Conservation (phyloP, 1,140 invertebrate genomes). For the Lerema accius region DNA sequence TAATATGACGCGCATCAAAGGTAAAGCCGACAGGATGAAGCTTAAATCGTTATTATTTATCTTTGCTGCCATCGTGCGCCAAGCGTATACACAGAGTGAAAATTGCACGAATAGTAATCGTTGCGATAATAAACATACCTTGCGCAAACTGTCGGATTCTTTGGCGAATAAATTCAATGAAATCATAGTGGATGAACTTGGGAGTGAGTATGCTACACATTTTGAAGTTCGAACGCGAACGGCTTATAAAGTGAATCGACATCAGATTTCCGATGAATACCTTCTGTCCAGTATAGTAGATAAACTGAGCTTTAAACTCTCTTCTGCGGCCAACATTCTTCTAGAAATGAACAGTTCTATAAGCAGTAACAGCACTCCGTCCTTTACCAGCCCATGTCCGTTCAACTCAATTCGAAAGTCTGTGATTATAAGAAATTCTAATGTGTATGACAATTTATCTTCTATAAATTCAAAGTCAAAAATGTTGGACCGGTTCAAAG, state of each 20-base stretch:
- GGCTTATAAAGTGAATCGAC: conserved; percentile 63
- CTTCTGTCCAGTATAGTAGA: conserved; percentile 60
- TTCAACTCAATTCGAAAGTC: conserved; percentile 77
- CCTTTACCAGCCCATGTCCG: conserved; percentile 79
- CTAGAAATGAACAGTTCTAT: conserved; percentile 68
- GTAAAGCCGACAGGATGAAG: conserved; percentile 71
- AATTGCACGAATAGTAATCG: conserved; percentile 61
- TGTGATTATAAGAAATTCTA: conserved; percentile 68
- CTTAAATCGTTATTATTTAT: conserved; percentile 61
- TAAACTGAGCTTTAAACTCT: conserved; percentile 69
- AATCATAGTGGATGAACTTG: conserved; percentile 66
- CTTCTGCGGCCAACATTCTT: conserved; percentile 68
- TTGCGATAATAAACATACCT: conserved; percentile 62
- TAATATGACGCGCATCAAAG: conserved; percentile 47
- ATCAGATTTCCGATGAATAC: conserved; percentile 57
- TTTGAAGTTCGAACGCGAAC: conserved; percentile 63
- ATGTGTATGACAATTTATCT: conserved; percentile 59
- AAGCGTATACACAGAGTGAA: conserved; percentile 59
- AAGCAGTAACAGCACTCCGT: conserved; percentile 61
- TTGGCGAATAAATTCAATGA: conserved; percentile 68
- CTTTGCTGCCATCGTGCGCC: conserved; percentile 39
- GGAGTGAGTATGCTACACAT: conserved; percentile 68
- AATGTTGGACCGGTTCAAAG: conserved; percentile 67
- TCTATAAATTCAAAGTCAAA: conserved; percentile 57
- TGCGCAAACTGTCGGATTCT: conserved; percentile 62